Conservation (phyloP, 2,113 vertebrate species). For the Sapajus apella region DNA sequence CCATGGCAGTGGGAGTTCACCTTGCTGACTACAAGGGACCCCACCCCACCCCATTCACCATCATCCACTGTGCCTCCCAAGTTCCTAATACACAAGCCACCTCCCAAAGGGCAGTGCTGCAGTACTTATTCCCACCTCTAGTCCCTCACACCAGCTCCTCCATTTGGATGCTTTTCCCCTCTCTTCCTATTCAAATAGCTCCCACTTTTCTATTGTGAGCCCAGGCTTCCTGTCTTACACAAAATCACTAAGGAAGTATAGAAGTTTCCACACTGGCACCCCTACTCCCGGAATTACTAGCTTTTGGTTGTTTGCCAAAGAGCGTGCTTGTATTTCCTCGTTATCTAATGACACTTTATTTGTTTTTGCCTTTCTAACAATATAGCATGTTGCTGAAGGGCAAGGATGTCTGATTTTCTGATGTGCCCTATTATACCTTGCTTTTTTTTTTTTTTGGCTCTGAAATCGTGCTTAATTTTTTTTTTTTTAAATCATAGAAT, state of each 20-base stretch:
- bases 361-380: slow-evolving; percentile 49
- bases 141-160: not conserved
- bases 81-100: not conserved
- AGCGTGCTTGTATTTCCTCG: slow-evolving; percentile 30
- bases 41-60: not conserved
- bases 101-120: not conserved
- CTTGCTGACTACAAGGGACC: not conserved
- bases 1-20: not conserved
- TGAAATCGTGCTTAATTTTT: not conserved
- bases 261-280: not conserved
- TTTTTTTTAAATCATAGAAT: not conserved
- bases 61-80: not conserved
- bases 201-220: not conserved
- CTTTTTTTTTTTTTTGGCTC: not conserved
- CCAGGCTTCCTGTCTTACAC: not conserved
- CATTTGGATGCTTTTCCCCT: not conserved
- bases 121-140: not conserved
- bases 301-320: slow-evolving; percentile 4
- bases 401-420: slow-evolving; percentile 24
- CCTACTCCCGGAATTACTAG: not conserved
- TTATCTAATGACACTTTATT: slow-evolving; percentile 41
- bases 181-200: not conserved
- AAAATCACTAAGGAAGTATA: not conserved
- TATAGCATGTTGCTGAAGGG: not conserved
- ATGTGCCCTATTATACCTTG: not conserved